A percentile compares a stretch with the other conserved stretches of the same genome.
Conservation (phyloP, 2,888 invertebrate genomes). For the Folsomia manolachei region DNA sequence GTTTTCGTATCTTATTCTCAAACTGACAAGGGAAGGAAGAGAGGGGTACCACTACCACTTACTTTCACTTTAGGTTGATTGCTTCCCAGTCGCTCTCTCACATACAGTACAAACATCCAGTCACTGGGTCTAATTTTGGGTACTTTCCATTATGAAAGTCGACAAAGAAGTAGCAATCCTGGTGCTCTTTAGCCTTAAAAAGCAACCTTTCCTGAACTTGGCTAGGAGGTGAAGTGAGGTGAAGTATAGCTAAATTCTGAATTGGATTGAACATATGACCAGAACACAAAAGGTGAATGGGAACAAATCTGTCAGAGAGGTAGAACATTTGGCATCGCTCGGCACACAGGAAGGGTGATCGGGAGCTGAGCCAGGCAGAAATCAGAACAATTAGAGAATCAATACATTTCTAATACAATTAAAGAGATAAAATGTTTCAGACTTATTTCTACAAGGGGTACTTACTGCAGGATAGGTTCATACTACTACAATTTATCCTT, state of each 20-base stretch:
- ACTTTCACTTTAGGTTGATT: background rate
- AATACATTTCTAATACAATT: conserved; percentile 22
- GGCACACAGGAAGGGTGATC: background rate
- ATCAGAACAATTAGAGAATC: conserved; percentile 20
- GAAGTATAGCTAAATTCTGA: no score
- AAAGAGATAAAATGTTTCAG: conserved; percentile 21
- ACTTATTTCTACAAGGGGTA: background rate
- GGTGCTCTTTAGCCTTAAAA: background rate
- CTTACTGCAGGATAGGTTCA: background rate
- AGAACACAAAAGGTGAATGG: background rate
- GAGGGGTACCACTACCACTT: no score
- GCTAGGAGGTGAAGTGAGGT: background rate
- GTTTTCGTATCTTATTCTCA: no score
- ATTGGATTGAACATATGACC: background rate
- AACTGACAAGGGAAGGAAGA: no score
- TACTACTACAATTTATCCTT: no score
- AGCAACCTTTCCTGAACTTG: background rate
- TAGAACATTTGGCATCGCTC: background rate
- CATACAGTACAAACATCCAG: no score
- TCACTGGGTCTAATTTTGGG: no score
- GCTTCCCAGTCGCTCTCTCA: no score
- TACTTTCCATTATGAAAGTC: no score
- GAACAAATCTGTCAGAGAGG: background rate
- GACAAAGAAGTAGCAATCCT: no score
- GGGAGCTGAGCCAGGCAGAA: background rate